Evolutionary conservation across 2,888 invertebrate species (phyloP).

Genomic region (Chloroclysta siterata): DNA sequence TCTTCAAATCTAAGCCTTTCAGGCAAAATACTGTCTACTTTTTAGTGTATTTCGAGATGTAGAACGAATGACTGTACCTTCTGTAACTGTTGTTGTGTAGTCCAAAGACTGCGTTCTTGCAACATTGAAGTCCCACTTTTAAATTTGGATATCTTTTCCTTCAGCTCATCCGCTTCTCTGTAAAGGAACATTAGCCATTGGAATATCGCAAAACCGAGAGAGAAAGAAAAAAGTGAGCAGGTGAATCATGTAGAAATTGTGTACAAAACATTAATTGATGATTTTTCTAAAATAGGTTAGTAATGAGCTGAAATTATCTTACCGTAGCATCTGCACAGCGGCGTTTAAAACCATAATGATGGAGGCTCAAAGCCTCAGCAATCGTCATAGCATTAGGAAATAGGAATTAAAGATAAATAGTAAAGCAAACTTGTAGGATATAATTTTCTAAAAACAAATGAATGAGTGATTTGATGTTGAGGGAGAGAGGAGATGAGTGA

Average conservation of each 20-base stretch:
- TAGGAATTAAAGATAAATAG: conserved; percentile 58
- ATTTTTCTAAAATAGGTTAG: conserved; percentile 23
- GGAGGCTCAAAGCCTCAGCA: conserved; percentile 79
- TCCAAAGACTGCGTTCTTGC: conserved; percentile 75
- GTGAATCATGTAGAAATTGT: not conserved
- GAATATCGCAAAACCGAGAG: not conserved
- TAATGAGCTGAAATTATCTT: conserved; percentile 49
- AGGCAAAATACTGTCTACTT: no score
- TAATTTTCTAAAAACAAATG: conserved; percentile 81
- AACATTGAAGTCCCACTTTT: conserved; percentile 83
- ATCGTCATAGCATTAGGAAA: conserved; percentile 80
- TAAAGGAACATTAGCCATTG: not conserved
- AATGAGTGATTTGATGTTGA: conserved; percentile 26
- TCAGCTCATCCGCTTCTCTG: conserved; percentile 90
- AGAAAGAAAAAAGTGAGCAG: not conserved
- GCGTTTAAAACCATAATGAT: conserved; percentile 90
- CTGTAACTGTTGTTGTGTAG: conserved; percentile 77
- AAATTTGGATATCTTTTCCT: conserved; percentile 87
- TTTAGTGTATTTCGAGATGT: no score
- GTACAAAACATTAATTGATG: not conserved
- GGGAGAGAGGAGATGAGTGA: no score
- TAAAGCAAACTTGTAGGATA: conserved; percentile 57
- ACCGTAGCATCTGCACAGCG: conserved; percentile 91
- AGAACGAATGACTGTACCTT: no score
- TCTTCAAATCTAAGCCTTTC: no score